Evolutionary conservation across 2,888 invertebrate genomes (phyloP).

Genomic region (Micoletzkya japonica): DNA sequence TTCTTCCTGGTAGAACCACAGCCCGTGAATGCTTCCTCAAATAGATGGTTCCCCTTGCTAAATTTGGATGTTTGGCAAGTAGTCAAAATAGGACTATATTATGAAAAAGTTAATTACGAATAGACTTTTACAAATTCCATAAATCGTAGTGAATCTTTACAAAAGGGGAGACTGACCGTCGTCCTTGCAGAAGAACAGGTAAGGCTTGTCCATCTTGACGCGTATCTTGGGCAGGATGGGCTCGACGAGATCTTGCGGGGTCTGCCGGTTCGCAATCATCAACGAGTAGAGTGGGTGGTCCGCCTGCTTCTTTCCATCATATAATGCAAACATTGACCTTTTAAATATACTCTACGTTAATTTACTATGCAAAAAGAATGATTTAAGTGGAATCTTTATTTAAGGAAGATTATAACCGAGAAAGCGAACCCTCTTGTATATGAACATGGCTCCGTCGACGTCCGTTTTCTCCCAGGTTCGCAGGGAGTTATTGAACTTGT

Average conservation of each 20-base stretch:
- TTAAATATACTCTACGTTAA: not conserved
- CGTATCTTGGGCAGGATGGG: conserved; percentile 42
- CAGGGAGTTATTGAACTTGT: conserved; percentile 41
- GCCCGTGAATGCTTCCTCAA: conserved; percentile 44
- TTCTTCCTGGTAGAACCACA: conserved; percentile 46
- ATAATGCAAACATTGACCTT: not conserved
- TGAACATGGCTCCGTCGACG: conserved; percentile 55
- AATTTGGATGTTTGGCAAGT: not conserved
- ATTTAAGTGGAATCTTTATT: not conserved
- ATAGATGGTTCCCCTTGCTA: not conserved
- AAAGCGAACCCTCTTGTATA: conserved; percentile 45
- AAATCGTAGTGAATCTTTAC: not conserved
- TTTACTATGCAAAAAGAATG: not conserved
- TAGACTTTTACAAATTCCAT: not conserved
- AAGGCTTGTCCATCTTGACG: conserved; percentile 45
- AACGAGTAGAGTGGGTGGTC: conserved; percentile 32
- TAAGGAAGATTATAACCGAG: not conserved
- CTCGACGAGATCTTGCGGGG: conserved; percentile 49
- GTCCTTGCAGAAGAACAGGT: conserved; percentile 48
- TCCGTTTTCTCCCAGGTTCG: conserved; percentile 52
- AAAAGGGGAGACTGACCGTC: conserved; percentile 36
- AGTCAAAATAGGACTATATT: not conserved
- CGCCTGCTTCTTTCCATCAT: too few species aligned
- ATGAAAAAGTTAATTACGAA: not conserved
- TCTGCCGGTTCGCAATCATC: conserved; percentile 58